A percentile compares a stretch with the other conserved stretches of the same genome.
Conservation (phyloP, 2,113 vertebrate genomes). For the Electrona antarctica region DNA sequence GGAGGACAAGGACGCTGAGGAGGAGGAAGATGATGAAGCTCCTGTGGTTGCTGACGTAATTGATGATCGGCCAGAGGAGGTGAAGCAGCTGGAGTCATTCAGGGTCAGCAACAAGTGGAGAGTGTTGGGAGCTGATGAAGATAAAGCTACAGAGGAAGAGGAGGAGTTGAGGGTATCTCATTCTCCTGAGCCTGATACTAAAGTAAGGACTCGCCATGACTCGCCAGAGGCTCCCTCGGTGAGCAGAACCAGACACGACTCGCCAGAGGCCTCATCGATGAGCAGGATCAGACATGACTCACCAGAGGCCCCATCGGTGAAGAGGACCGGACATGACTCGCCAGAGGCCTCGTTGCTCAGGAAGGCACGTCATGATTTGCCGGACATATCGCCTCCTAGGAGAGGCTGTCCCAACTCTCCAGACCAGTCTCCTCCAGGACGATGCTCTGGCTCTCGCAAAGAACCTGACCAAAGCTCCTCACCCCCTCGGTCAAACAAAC, state of each 20-base stretch:
- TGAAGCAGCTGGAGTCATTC: conserved; percentile 92
- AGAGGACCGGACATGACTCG: conserved; percentile 20
- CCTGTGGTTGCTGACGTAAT: conserved; percentile 91
- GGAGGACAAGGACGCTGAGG: conserved; percentile 59
- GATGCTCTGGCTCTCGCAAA: too few species aligned
- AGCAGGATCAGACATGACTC: conserved; percentile 34
- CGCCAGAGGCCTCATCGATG: conserved; percentile 38
- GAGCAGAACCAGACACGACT: conserved; percentile 31
- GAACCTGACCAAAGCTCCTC: background rate
- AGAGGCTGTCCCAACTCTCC: too few species aligned
- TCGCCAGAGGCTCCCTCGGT: conserved; percentile 39
- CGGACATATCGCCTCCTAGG: too few species aligned
- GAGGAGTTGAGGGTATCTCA: conserved; percentile 10
- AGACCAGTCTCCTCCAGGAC: conserved; percentile 26
- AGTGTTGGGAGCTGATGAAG: conserved; percentile 79
- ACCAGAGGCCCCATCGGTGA: conserved; percentile 15
- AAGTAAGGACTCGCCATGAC: conserved; percentile 19
- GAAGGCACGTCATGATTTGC: conserved; percentile 40
- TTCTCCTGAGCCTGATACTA: conserved; percentile 9
- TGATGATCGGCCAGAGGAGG: conserved; percentile 90
- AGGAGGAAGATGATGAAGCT: conserved; percentile 87
- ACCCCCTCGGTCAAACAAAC: fast-evolving
- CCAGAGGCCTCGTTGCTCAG: conserved; percentile 28
- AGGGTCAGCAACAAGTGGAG: conserved; percentile 90
- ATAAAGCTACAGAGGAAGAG: conserved; percentile 33